phyloP scores from a whole-genome alignment of 1,140 invertebrate species.

The Mylabris phalerata region DNA sequence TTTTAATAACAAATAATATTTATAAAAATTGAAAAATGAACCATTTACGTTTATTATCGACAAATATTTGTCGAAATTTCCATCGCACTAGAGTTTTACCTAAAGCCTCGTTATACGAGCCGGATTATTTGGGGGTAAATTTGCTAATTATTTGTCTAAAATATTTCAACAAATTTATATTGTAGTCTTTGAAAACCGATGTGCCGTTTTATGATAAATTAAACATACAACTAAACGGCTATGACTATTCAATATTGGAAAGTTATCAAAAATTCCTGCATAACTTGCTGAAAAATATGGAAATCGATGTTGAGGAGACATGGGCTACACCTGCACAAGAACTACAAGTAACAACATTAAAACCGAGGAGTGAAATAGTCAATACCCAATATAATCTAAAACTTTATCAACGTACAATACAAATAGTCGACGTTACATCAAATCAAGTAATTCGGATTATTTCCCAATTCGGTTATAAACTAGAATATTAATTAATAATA shows the following conservation, averaged over 20 bases:
- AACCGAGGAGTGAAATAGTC: slow-evolving; percentile 56
- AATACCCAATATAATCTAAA: slow-evolving; percentile 65
- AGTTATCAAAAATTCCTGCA: slow-evolving; percentile 71
- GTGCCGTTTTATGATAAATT: slow-evolving; percentile 65
- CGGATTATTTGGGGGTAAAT: slow-evolving; percentile 51
- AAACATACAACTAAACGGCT: slow-evolving; percentile 74
- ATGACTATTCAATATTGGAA: slow-evolving; percentile 75
- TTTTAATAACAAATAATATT: too few species aligned
- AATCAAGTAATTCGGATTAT: slow-evolving; percentile 19
- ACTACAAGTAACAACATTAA: slow-evolving; percentile 59
- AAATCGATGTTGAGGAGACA: slow-evolving; percentile 68
- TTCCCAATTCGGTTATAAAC: neutral
- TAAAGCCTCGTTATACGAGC: slow-evolving; percentile 43
- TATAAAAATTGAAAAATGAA: neutral
- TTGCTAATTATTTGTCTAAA: slow-evolving; percentile 42
- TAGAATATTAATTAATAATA: neutral
- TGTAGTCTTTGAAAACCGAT: slow-evolving; percentile 56
- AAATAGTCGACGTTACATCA: slow-evolving; percentile 46
- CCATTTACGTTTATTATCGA: neutral
- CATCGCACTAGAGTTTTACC: neutral
- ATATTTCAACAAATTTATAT: slow-evolving; percentile 16
- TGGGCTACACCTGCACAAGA: slow-evolving; percentile 67
- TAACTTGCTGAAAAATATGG: slow-evolving; percentile 62
- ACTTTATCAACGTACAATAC: slow-evolving; percentile 70
- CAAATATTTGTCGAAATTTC: neutral